Base-by-base conservation (phyloP, 2,113 vertebrate species). In the Burhinus oedicnemus region DNA sequence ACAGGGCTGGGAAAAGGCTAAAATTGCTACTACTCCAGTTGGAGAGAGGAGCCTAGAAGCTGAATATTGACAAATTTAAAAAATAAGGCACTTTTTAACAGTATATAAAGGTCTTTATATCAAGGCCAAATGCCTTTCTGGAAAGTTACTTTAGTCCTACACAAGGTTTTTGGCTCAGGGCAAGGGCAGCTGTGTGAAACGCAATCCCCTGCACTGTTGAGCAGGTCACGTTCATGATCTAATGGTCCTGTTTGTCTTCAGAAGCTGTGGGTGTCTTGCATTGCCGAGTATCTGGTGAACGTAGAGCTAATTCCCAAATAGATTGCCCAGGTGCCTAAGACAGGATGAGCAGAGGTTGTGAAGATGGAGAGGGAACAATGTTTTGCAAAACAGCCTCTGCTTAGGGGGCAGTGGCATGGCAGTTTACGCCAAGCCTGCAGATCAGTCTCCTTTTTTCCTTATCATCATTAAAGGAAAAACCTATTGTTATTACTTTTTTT, bases 161-260 rank as follows among this genome's bases (percentile, higher is more conserved):
- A 74, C 51, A 81, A 87, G 44, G 89, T 32, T 95, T 93, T 96
- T 95, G 94, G 94, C 96, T 97, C 76, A 86, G 71, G 68, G 86
- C 89, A 95, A 86, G 93, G 95, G 83, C 96, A 96, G 89, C 93
- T 95, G 71, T 70, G 86, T 95, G 95, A 89, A 93, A 81, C 62
- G 91, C 76, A 92, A 86, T 95, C 62, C 45, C 44, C 15, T 88
- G 71, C 51, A 9, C 88, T 71, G 78, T 5, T 83, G 89, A 90
- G 76, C 51, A 60, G 86, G 86, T 92, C 86, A 66, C 34, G 3
- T 92, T 90, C 66, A 18, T 44, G 83, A 92, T 83, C 76, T 70
- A 62, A 83, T 66, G 60, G 83, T 89, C 76, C 54, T 72, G 66
- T 51, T 93, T 77, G 86, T 30, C 49, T 78, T 83, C 44, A 36